Evolutionary conservation across 2,888 invertebrate genomes (phyloP).

Genomic region (Archaeoteleia sp.): DNA sequence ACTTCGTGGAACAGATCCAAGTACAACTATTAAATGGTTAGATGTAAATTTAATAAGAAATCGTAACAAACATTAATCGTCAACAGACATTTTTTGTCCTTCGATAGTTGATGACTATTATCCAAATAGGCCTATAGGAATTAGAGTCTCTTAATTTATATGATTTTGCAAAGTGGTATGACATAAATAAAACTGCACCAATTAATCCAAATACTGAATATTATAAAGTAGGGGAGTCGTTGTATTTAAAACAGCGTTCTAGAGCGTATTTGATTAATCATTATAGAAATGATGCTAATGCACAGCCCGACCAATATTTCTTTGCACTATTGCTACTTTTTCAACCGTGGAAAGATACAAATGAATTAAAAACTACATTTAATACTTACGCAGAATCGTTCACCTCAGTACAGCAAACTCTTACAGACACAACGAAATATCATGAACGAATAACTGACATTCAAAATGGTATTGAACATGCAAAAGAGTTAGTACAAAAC

Average conservation of each 20-base stretch:
- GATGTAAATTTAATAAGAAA: slow-evolving; percentile 53
- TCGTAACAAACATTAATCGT: too few species aligned
- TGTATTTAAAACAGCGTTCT: slow-evolving; percentile 39
- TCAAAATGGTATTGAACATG: too few species aligned
- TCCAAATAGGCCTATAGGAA: slow-evolving; percentile 55
- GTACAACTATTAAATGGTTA: slow-evolving; percentile 59
- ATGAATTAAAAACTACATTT: slow-evolving; percentile 35
- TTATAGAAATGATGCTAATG: slow-evolving; percentile 37
- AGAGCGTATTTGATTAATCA: slow-evolving; percentile 61
- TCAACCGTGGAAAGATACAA: slow-evolving; percentile 42
- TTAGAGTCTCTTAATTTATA: slow-evolving; percentile 49
- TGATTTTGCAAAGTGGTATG: slow-evolving; percentile 47
- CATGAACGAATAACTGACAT: too few species aligned
- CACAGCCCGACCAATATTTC: slow-evolving; percentile 42
- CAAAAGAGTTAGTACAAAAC: too few species aligned
- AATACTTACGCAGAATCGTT: slow-evolving; percentile 48
- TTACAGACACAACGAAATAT: slow-evolving; percentile 34
- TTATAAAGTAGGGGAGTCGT: slow-evolving; percentile 6
- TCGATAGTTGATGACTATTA: slow-evolving; percentile 59
- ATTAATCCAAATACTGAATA: not conserved
- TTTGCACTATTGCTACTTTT: slow-evolving; percentile 47
- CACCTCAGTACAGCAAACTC: slow-evolving; percentile 33
- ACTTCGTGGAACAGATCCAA: slow-evolving; percentile 37
- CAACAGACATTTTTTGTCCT: slow-evolving; percentile 59
- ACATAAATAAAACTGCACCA: slow-evolving; percentile 32